Percentiles rank a stretch among this genome's conserved stretches.
Conservation (phyloP, 2,113 vertebrate genomes). For the Dryoscopus gambensis region DNA sequence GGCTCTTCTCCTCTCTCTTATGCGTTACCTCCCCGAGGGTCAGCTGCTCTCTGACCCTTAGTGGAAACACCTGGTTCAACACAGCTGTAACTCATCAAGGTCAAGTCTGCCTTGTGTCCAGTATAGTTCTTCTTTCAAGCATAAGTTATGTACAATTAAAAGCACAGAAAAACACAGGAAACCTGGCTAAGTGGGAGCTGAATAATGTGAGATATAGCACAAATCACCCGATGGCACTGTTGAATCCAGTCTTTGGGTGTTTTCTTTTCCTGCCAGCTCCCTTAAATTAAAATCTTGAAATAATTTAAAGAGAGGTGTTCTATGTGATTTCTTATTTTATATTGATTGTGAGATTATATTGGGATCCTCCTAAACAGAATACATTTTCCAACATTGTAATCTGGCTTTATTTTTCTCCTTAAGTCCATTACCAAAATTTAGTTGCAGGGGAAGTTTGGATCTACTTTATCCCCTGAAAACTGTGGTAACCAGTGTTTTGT, state of each 20-base stretch:
- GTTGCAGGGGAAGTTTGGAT: neutral
- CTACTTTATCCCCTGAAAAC: neutral
- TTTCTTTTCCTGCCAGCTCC: neutral
- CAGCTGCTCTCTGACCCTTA: too few relatives aligned
- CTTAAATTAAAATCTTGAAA: neutral
- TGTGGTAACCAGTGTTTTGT: neutral
- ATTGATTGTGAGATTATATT: accelerated
- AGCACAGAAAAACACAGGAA: too few relatives aligned
- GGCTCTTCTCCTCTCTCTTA: too few relatives aligned
- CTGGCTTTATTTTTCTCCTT: neutral
- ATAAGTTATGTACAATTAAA: too few relatives aligned
- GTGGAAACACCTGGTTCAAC: too few relatives aligned
- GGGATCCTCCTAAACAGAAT: neutral
- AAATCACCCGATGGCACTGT: too few relatives aligned
- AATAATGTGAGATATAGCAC: too few relatives aligned
- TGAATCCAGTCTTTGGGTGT: neutral
- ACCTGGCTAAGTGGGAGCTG: too few relatives aligned
- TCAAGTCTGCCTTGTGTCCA: too few relatives aligned
- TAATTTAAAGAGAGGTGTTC: neutral
- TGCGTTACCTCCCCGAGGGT: too few relatives aligned
- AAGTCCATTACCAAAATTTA: neutral
- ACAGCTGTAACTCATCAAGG: too few relatives aligned
- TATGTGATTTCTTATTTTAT: neutral
- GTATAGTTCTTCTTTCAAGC: too few relatives aligned
- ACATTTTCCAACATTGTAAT: neutral